Base-by-base conservation (phyloP, 1,140 invertebrate species). In the Drosophila ercepeae region DNA sequence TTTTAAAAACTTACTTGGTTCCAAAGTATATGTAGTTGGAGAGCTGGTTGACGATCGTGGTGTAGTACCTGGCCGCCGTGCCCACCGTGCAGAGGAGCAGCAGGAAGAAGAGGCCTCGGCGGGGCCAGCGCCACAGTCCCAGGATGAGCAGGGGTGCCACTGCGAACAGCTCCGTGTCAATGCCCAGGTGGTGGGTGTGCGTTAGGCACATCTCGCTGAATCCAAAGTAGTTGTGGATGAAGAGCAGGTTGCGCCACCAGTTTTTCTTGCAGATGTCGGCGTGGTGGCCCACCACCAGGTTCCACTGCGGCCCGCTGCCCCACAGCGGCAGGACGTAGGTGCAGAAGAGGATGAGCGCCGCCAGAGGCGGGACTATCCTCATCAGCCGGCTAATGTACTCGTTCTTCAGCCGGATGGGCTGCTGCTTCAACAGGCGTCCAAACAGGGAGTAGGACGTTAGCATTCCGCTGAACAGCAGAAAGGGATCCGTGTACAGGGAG, bases 111-210 rank as follows among this genome's bases (percentile, higher is more conserved):
- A 92, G 60, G 21, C 94, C 94, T 4, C 92, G 89, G 42, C 92
- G 93, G 14, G 93, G 93, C 90, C 92, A 94, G 45, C 93, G 94
- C 91, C 93, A 94, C 0, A 96, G 75, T 0, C 93, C 84, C 13
- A 94, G 92, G 1, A 96, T 92, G 64, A 97, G 92, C 1, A 97
- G 50, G 0, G 96, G 95, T 0, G 95, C 94, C 3, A 96, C 76
- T 0, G 94, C 89, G 81, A 97, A 97, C 9, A 97, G 92, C 92
- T 97, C 96, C 54, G 96, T 96, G 78, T 98, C 97, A 75, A 97
- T 97, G 7, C 96, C 96, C 54, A 97, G 50, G 63, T 95, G 95
- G 88, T 95, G 95, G 0, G 94, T 95, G 53, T 95, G 94, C 0
- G 94, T 95, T 13, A 95, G 82, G 75, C 95, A 95, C 93, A 94